Evolutionary conservation across 2,888 invertebrate species (phyloP), one percentile per base, ranked within the genome.

Genomic region (Drosophila rubida): DNA sequence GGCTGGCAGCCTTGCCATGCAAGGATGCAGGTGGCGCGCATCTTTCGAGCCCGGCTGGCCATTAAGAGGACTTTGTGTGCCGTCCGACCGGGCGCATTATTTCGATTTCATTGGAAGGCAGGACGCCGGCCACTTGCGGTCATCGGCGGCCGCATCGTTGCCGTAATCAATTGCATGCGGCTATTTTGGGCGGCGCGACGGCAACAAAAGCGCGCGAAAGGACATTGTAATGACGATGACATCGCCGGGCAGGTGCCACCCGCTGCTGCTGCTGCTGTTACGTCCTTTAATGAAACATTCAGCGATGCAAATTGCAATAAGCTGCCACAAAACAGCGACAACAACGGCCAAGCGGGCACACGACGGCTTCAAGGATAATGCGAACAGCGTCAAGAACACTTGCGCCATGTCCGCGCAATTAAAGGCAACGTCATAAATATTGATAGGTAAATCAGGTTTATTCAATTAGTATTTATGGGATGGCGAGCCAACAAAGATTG

Each of bases 81-180:
- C 8, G 22, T 14, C 9, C 3, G 19, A 69, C 64, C 77, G 73
- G 74, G 57, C 41, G 66, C 70, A 71, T 77, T 80, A 80, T 74
- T 77, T 69, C 71, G 71, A 75, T 77, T 83, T 71, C 55, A 62
- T 72, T 66, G 50, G 37, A 55, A 44, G 50, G 37, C 51, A 44
- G 64, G 51, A 63, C 75, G 61, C 48, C 30, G 51, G 49, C 59
- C 68, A 59, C 63, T 73, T 69, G 67, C 55, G 65, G 65, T 69
- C 25, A 16, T 27, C 30, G 67, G 50, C 50, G 59, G 53, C 49
- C 23, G 57, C 78, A 62, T 74, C 68, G 71, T 85, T 70, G 72
- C 86, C 58, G 82, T 82, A 82, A 83, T 86, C 86, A 82, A 83
- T 86, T 86, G 86, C 75, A 80, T 75, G 82, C 80, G 80, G 86